phyloP scores from a whole-genome alignment of 1,140 invertebrate species.

The Coptotermes formosanus region DNA sequence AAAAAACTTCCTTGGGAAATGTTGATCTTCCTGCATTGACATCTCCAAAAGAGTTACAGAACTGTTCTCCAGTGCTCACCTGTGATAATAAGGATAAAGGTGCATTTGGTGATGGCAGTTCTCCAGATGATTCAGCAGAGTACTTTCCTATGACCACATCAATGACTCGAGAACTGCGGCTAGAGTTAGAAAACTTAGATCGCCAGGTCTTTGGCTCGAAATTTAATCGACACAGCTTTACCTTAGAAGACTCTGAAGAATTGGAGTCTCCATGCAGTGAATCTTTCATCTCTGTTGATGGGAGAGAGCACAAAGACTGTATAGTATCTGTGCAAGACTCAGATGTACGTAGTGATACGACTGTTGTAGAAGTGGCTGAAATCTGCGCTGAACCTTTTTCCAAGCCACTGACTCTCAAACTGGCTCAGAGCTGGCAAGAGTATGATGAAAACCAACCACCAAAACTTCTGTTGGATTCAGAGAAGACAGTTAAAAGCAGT shows the following conservation, averaged over 20 bases:
- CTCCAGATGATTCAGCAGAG: slow-evolving; percentile 74
- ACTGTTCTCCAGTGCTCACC: not conserved
- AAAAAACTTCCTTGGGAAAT: not conserved
- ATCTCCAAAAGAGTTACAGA: not conserved
- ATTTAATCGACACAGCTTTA: slow-evolving; percentile 28
- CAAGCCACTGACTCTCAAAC: slow-evolving; percentile 27
- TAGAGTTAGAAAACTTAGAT: slow-evolving; percentile 79
- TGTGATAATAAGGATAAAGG: not conserved
- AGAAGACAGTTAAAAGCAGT: not conserved
- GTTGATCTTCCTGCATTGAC: not conserved
- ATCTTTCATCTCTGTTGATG: slow-evolving; percentile 29
- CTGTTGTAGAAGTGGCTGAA: slow-evolving; percentile 32
- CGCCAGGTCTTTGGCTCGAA: slow-evolving; percentile 65
- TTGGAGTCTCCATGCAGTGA: slow-evolving; percentile 34
- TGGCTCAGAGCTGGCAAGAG: slow-evolving; percentile 26
- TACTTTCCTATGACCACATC: slow-evolving; percentile 85
- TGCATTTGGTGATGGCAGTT: slow-evolving; percentile 40
- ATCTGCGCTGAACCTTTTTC: slow-evolving; percentile 23
- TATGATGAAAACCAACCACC: not conserved
- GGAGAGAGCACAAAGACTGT: slow-evolving; percentile 41
- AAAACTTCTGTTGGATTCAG: not conserved
- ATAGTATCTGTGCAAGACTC: slow-evolving; percentile 45
- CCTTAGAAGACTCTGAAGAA: slow-evolving; percentile 33
- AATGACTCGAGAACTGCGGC: slow-evolving; percentile 74
- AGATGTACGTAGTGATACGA: slow-evolving; percentile 39